Evolutionary conservation across 53 echinoderm and acorn worm genomes (phyloP).

Genomic region (Actinopyga echinites): DNA sequence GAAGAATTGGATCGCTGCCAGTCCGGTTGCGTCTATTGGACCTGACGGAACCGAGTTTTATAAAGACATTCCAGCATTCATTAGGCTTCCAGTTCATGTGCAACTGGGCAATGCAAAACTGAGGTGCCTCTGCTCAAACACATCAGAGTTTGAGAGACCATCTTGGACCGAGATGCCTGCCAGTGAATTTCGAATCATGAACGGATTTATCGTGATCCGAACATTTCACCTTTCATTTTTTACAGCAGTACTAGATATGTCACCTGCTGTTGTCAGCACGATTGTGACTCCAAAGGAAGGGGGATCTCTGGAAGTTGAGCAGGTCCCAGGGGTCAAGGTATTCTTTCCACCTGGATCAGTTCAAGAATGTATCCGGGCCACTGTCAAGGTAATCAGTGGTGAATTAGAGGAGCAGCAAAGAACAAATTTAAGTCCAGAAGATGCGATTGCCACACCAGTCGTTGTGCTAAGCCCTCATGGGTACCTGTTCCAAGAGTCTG

Average conservation of each 20-base stretch:
- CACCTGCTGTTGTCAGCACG: constrained; percentile 64
- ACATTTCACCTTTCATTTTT: constrained; percentile 86
- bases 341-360: constrained; percentile 79
- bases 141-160: constrained; percentile 74
- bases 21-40: constrained; percentile 75
- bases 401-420: constrained; percentile 67
- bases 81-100: constrained; percentile 74
- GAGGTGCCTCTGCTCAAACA: constrained; percentile 76
- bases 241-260: constrained; percentile 69
- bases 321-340: constrained; percentile 83
- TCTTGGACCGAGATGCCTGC: constrained; percentile 80
- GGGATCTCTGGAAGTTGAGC: constrained; percentile 72
- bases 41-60: constrained; percentile 88
- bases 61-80: constrained; percentile 79
- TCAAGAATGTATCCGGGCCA: constrained; percentile 63
- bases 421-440: constrained; percentile 58
- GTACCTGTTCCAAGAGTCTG: constrained; percentile 64
- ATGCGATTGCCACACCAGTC: constrained; percentile 78
- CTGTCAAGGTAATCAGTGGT: constrained; percentile 72
- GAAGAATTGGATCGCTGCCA: constrained; percentile 48
- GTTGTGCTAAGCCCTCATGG: constrained; percentile 78
- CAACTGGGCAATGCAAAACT: constrained; percentile 62
- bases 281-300: constrained; percentile 68
- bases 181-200: constrained; percentile 71
- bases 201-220: constrained; percentile 71